Evolutionary conservation across 2,888 invertebrate species (phyloP), one percentile per base, ranked within the genome.

Genomic region (Mechanitis mazaeus): DNA sequence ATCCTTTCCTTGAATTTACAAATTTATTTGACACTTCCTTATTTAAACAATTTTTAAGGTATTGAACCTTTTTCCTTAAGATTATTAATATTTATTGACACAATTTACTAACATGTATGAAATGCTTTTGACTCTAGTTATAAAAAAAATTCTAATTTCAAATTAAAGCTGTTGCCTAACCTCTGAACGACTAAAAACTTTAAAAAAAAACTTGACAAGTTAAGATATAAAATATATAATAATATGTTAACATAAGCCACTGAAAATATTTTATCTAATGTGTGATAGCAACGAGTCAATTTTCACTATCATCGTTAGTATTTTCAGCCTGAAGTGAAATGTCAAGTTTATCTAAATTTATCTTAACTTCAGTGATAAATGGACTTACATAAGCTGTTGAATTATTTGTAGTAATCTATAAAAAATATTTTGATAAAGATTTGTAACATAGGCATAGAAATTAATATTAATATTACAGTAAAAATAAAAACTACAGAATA

Each of bases 221-320:
- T 38, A 38, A 38, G 7, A 50, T 64, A 56, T 56, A 45, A 54
- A 56, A 58, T 60, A 63, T 56, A 56, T 28, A 45, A 54, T 33
- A 33, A 57, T 55, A 46, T 55, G 61, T 3, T 59, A 35, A 50
- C 55, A 53, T 55, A 59, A 54, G 57, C 60, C 54, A 59, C 64
- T 55, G 46, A 59, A 65, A 64, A 64, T 60, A 58, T 45, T 60
- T 42, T 42, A 20, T 33, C 61, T 68, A 68, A 70, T 70, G 65
- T 66, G 59, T 58, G 58, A 63, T 63, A 64, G 20, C 20, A 20
- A 56, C 45, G 67, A 66, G 50, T 58, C 65, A 71, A 67, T 69
- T 68, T 61, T 65, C 66, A 63, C 64, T 63, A 67, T 66, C 59
- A 66, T 69, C 69, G 68, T 69, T 70, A 70, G 50, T 71, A 60